Percentiles rank a stretch among this genome's conserved stretches.
Conservation (phyloP, 2,113 vertebrate genomes). For the Ceratotherium simum region DNA sequence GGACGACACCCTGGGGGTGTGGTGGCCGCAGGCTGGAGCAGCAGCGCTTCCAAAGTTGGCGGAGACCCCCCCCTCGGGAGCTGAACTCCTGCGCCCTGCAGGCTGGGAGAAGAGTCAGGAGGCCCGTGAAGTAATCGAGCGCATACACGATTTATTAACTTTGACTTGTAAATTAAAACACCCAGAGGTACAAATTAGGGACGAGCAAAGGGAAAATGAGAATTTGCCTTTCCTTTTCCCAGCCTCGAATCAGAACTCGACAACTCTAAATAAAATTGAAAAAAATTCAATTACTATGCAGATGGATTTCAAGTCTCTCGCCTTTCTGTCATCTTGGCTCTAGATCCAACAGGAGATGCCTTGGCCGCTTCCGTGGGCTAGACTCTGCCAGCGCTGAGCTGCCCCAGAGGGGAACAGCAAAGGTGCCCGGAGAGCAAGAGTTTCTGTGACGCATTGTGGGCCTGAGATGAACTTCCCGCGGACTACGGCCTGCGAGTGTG, state of each 20-base stretch:
- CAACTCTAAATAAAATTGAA: not conserved
- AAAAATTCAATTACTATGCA: not conserved
- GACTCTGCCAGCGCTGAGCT: not conserved
- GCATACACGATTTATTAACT: not conserved
- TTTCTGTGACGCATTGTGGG: accelerated
- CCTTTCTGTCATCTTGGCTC: not conserved
- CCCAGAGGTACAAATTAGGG: not conserved
- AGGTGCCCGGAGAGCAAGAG: not conserved
- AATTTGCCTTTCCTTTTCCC: not conserved
- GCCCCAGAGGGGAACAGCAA: accelerated
- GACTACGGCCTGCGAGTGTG: accelerated
- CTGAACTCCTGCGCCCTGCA: accelerated
- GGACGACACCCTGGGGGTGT: not conserved
- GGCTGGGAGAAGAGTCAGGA: not conserved
- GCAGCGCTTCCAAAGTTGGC: accelerated
- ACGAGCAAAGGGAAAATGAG: constrained; percentile 27
- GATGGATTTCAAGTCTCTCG: not conserved
- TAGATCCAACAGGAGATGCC: accelerated
- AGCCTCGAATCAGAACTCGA: not conserved
- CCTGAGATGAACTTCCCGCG: accelerated
- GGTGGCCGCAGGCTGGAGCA: accelerated
- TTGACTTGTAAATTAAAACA: constrained; percentile 60
- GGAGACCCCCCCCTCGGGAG: not conserved
- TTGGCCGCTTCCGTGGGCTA: accelerated
- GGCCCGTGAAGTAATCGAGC: accelerated